Conservation (phyloP, 2,888 invertebrate species). For the Cephalotes varians region DNA sequence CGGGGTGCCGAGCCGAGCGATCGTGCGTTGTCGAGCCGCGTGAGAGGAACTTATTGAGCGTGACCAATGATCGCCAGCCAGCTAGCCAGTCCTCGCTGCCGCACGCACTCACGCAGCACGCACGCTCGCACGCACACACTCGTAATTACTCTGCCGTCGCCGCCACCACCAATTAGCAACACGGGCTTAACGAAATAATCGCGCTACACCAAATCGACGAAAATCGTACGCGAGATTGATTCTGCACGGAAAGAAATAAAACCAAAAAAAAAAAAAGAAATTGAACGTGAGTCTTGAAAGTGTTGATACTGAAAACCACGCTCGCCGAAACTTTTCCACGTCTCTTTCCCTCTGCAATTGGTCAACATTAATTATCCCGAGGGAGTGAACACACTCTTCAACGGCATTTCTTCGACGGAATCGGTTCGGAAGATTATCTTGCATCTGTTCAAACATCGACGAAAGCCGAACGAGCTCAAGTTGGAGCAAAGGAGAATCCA, state of each 20-base stretch:
- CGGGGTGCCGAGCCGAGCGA: constrained; percentile 43
- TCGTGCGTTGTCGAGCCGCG: constrained; percentile 39
- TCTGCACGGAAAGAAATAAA: neutral
- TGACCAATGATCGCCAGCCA: constrained; percentile 60
- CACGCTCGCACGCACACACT: constrained; percentile 50
- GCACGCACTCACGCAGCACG: neutral
- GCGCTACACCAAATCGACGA: constrained; percentile 49
- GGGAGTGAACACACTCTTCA: constrained; percentile 3
- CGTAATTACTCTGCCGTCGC: constrained; percentile 62
- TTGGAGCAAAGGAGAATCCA: neutral
- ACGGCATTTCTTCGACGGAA: constrained; percentile 24
- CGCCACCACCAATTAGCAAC: constrained; percentile 71
- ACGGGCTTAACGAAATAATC: constrained; percentile 70
- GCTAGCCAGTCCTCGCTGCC: constrained; percentile 42
- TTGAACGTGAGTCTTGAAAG: neutral
- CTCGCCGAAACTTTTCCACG: neutral
- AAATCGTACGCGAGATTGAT: constrained; percentile 23
- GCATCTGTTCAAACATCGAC: constrained; percentile 71
- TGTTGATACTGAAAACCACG: neutral
- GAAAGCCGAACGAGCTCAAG: constrained; percentile 42
- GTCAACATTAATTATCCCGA: constrained; percentile 26
- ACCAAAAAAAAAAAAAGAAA: neutral
- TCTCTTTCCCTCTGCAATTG: neutral
- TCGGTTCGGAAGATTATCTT: constrained; percentile 47
- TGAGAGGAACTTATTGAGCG: constrained; percentile 69